A percentile compares a stretch with the other conserved stretches of the same genome.
Evolutionary conservation across 2,113 vertebrate species (phyloP).

Genomic region (Ptilonorhynchus violaceus): DNA sequence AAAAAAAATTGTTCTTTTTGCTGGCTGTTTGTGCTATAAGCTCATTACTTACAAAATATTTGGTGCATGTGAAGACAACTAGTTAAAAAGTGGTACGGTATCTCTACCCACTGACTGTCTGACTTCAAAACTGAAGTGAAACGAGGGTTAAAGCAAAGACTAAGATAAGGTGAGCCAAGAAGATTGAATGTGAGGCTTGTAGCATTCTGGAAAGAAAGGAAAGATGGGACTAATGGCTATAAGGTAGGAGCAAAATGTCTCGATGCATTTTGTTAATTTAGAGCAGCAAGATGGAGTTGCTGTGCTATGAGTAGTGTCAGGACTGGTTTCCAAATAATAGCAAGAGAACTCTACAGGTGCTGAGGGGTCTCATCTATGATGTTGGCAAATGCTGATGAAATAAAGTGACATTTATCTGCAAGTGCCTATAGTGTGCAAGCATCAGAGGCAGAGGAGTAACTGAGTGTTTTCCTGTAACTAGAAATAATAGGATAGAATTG

Average conservation of each 20-base stretch:
- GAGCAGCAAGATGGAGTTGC: neutral
- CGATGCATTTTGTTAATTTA: neutral
- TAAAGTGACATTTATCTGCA: neutral
- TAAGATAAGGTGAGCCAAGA: neutral
- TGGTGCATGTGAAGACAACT: neutral
- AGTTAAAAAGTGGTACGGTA: neutral
- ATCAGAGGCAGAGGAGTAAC: neutral
- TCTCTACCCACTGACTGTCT: neutral
- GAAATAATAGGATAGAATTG: neutral
- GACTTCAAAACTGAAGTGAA: neutral
- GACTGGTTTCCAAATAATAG: neutral
- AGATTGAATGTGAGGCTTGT: neutral
- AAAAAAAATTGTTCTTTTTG: accelerated
- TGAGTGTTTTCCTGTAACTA: neutral
- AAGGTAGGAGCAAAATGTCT: neutral
- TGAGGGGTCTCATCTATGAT: neutral
- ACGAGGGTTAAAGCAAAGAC: neutral
- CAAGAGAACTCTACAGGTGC: neutral
- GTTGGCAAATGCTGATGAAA: neutral
- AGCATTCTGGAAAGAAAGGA: neutral
- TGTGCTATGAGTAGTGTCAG: neutral
- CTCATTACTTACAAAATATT: neutral
- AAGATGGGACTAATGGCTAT: neutral
- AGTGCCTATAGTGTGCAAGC: accelerated
- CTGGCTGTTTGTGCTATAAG: accelerated